Evolutionary conservation across 2,113 vertebrate genomes (phyloP), one percentile per base, ranked within the genome.

Genomic region (Trematomus loennbergii): DNA sequence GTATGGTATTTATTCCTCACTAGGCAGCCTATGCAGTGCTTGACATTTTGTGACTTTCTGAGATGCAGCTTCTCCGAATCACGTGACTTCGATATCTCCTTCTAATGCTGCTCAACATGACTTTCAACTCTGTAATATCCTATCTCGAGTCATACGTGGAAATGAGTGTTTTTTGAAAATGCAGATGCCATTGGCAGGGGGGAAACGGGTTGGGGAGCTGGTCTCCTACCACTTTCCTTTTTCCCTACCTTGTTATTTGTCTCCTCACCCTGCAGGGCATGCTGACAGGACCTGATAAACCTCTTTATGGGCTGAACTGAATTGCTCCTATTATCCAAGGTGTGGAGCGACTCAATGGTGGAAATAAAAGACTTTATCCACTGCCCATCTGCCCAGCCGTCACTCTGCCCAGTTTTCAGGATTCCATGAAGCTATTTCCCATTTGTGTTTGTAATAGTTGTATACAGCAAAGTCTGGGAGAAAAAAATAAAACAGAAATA

Each of bases 281-380:
- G 89, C 92, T 94, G 94, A 94, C 93, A 94, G 89, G 88, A 90
- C 91, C 91, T 90, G 94, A 95, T 95, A 94, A 95, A 94, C 88
- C 92, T 94, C 90, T 95, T 94, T 93, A 94, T 91, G 91, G 92
- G 88, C 91, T 91, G 89, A 91, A 94, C 93, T 92, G 92, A 94
- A 95, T 93, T 95, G 90, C 88, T 94, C 88, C 92, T 87, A 94
- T 95, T 94, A 94, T 94, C 91, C 87, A 91, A 93, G 93, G 94
- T 95, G 93, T 94, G 92, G 92, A 91, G 91, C 91, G 85, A 87
- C 91, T 93, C 90, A 91, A 81, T 91, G 83, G 79, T 55, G 88
- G 77, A 87, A 92, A 89, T 92, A 91, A 93, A 93, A 92, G 86
- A 90, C 89, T 89, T 91, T 93, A 94, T 93, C 93, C 91, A 82